Percentiles rank a stretch among this genome's conserved stretches.
Conservation (phyloP, 2,113 vertebrate species). For the Tiliqua scincoides region DNA sequence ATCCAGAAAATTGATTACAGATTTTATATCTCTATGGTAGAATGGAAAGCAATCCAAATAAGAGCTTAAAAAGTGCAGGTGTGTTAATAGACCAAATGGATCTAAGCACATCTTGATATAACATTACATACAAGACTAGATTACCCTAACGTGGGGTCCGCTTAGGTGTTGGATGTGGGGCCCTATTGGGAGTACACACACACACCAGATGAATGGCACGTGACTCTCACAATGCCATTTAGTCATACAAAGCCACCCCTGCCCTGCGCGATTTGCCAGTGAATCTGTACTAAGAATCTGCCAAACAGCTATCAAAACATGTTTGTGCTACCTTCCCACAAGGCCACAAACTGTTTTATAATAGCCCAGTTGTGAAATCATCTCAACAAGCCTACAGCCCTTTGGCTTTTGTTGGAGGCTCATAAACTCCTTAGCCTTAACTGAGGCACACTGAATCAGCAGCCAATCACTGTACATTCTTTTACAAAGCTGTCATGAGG, state of each 20-base stretch:
- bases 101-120: too few relatives aligned
- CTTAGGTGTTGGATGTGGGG: too few relatives aligned
- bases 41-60: too few relatives aligned
- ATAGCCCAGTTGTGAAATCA: background rate
- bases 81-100: too few relatives aligned
- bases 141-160: too few relatives aligned
- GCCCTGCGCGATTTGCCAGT: background rate
- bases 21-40: too few relatives aligned
- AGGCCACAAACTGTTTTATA: background rate
- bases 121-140: too few relatives aligned
- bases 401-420: slow-evolving; percentile 48
- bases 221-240: background rate
- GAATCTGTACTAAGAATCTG: background rate
- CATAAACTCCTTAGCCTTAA: slow-evolving; percentile 24
- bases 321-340: background rate
- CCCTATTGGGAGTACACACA: too few relatives aligned
- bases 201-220: background rate
- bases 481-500: slow-evolving; percentile 35
- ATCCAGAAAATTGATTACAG: too few relatives aligned
- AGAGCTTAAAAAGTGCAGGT: too few relatives aligned
- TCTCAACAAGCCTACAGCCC: slow-evolving; percentile 35
- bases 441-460: slow-evolving; percentile 36
- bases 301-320: slow-evolving; percentile 5
- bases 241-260: background rate
- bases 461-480: slow-evolving; percentile 60